phyloP scores from a whole-genome alignment of 1,140 invertebrate genomes.

The Pissodes strobi region DNA sequence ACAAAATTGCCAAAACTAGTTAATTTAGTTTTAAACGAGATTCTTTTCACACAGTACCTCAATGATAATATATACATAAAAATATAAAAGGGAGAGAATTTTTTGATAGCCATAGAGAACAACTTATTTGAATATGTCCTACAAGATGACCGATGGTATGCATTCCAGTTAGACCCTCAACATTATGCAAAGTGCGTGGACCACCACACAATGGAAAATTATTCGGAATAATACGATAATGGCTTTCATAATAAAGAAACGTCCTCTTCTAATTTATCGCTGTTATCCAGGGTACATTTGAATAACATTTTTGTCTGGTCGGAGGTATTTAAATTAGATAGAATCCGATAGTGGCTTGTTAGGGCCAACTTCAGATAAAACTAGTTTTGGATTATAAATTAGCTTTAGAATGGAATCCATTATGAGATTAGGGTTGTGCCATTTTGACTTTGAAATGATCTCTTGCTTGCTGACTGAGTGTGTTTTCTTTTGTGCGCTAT shows the following conservation, averaged over 20 bases:
- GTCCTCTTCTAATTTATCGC: conserved; percentile 22
- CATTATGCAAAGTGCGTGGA: conserved; percentile 24
- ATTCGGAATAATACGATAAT: conserved; percentile 27
- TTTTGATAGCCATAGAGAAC: too few species aligned
- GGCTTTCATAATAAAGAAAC: conserved; percentile 31
- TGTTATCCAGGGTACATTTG: conserved; percentile 22
- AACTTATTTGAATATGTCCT: too few species aligned
- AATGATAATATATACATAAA: too few species aligned
- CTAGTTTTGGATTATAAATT: conserved; percentile 30
- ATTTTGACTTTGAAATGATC: too few species aligned
- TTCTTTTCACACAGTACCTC: too few species aligned
- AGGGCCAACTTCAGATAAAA: conserved; percentile 23
- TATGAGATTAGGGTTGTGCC: conserved; percentile 8
- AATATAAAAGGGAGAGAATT: too few species aligned
- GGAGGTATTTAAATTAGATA: conserved; percentile 32
- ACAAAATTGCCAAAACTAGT: too few species aligned
- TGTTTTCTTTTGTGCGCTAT: too few species aligned
- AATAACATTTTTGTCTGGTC: conserved; percentile 32
- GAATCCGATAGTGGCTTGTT: conserved; percentile 16
- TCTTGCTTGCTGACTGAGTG: too few species aligned
- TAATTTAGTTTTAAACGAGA: too few species aligned
- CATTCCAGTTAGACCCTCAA: conserved; percentile 12
- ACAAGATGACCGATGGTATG: too few species aligned
- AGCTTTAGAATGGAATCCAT: conserved; percentile 15
- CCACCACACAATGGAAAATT: conserved; percentile 33